Evolutionary conservation across 2,113 vertebrate species (phyloP), one percentile per base, ranked within the genome.

Genomic region (Toxotes chatareus): DNA sequence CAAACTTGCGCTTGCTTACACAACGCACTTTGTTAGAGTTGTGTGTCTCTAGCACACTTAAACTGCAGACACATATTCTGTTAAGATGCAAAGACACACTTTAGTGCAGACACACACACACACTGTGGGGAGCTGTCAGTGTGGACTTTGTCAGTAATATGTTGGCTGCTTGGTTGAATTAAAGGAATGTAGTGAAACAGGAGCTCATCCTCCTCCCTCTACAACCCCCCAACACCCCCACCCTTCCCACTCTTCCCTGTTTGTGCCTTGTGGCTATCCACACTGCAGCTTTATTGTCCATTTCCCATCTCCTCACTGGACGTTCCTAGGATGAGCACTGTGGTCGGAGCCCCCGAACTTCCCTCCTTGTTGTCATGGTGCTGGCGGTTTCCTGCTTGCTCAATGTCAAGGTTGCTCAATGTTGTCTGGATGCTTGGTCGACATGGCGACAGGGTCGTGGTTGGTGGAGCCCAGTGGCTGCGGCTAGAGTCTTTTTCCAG

Each of bases 151-250:
- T 89, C 82, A 85, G 82, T 88, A 85, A 90, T 92, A 80, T 89
- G 69, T 76, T 75, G 77, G 76, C 61, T 89, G 86, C 85, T 88
- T 88, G 82, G 80, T 88, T 88, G 84, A 84, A 88, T 91, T 70
- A 74, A 76, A 93, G 91, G 91, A 93, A 93, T 94, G 88, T 76
- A 82, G 64, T 91, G 89, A 93, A 93, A 93, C 76, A 80, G 53
- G 85, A 94, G 70, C 84, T 83, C 16, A 64, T 81, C 69, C 71
- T 83, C 76, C 69, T 64, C 71, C 46, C 44, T 60, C 69, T 61
- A 53, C 61, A 59, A 72, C 74, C 11, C 47, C 21, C 67, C 65
- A 27, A 27, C 73, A 61, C 27, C 44, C 59, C 47, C 19, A 9
- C 64, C 36, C 38, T 27, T 71, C 74, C 71, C 13, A 27, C 62